Conservation (phyloP, 2,797 vertebrate species). For the Perodicticus potto region DNA sequence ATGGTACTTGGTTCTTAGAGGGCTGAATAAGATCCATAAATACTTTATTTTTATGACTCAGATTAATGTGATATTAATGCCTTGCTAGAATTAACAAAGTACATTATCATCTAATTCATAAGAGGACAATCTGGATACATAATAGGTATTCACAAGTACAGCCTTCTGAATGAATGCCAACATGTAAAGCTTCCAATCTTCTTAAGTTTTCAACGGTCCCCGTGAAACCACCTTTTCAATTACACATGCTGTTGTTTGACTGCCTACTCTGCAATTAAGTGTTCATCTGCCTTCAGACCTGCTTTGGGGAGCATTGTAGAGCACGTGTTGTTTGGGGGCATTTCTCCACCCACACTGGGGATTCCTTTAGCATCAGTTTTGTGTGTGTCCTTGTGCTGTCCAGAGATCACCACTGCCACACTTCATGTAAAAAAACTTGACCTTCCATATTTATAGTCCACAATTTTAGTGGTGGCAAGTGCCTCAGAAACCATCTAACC, state of each 20-base stretch:
- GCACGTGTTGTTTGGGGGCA: not conserved
- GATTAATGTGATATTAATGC: slow-evolving; percentile 67
- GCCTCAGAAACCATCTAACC: not conserved
- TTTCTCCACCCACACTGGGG: not conserved
- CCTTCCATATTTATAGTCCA: not conserved
- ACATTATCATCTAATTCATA: slow-evolving; percentile 69
- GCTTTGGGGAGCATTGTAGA: not conserved
- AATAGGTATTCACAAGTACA: slow-evolving; percentile 1
- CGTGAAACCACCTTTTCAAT: slow-evolving; percentile 54
- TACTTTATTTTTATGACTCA: slow-evolving; percentile 76
- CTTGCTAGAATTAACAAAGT: slow-evolving; percentile 69
- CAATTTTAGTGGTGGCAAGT: not conserved
- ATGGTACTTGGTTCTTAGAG: slow-evolving; percentile 45
- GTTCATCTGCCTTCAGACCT: slow-evolving; percentile 32
- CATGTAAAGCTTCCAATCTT: not conserved
- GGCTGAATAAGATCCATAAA: slow-evolving; percentile 58
- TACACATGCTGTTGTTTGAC: not conserved
- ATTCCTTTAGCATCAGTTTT: not conserved
- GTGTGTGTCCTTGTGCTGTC: not conserved
- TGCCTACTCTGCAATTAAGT: not conserved
- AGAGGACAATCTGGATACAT: slow-evolving; percentile 41
- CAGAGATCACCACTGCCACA: not conserved
- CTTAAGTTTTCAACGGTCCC: slow-evolving; percentile 40
- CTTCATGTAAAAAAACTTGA: not conserved
- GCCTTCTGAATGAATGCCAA: slow-evolving; percentile 53